Conservation (phyloP, 1,140 invertebrate species). For the Leguminivora glycinivorella region DNA sequence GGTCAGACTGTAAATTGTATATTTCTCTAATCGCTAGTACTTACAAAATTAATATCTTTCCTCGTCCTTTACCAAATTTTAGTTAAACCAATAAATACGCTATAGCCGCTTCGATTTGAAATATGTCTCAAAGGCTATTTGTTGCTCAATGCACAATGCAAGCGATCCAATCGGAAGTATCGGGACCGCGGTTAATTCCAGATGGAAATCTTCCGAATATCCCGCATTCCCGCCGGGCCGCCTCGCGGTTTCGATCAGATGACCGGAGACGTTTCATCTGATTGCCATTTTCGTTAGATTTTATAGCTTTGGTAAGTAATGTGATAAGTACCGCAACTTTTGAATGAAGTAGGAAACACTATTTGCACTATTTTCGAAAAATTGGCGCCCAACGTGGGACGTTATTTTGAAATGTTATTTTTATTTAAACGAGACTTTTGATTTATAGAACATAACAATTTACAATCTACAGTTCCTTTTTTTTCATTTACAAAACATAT, state of each 20-base stretch:
- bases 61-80: background rate
- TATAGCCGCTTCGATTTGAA: conserved; percentile 32
- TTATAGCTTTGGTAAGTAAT: background rate
- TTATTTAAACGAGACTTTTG: no score
- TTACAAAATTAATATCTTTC: no score
- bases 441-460: no score
- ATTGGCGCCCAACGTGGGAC: background rate
- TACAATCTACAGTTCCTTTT: no score
- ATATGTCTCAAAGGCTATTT: conserved; percentile 12
- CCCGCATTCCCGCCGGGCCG: conserved; percentile 39
- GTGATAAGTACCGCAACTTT: no score
- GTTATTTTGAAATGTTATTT: no score
- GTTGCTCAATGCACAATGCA: conserved; percentile 2
- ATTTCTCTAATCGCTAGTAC: no score
- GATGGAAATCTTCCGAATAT: conserved; percentile 47
- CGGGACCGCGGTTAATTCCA: conserved; percentile 40
- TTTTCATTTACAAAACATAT: no score
- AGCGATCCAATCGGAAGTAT: conserved; percentile 16
- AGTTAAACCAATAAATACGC: background rate
- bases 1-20: no score
- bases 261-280: background rate
- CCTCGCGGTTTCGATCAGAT: conserved; percentile 2
- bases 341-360: no score
- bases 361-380: no score
- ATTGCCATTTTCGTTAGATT: background rate